Evolutionary conservation across 2,113 vertebrate genomes (phyloP).

Genomic region (Embiotoca jacksoni): DNA sequence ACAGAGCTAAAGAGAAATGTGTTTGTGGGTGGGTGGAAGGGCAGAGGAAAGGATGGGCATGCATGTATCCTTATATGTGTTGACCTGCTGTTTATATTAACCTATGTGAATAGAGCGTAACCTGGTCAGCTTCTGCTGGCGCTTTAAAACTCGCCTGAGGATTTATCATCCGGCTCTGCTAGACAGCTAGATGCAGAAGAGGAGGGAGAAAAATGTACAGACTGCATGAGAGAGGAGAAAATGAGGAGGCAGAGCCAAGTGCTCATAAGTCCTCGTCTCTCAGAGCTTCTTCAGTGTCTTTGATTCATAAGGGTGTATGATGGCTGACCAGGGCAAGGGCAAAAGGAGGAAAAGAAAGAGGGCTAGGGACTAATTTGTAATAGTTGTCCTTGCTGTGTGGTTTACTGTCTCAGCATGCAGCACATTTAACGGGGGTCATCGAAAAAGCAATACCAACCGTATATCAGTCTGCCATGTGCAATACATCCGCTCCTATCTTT

Average conservation of each 20-base stretch:
- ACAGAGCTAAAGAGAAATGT: constrained; percentile 13
- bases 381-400: constrained; percentile 43
- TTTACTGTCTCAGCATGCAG: constrained; percentile 71
- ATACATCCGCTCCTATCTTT: constrained; percentile 60
- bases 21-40: constrained; percentile 15
- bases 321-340: constrained; percentile 63
- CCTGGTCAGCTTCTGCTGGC: constrained; percentile 58
- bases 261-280: constrained; percentile 73
- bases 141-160: constrained; percentile 52
- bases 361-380: constrained; percentile 66
- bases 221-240: constrained; percentile 37
- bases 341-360: constrained; percentile 51
- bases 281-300: constrained; percentile 63
- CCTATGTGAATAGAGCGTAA: constrained; percentile 33
- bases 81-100: constrained; percentile 42
- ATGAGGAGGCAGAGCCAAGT: constrained; percentile 48
- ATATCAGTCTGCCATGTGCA: constrained; percentile 48
- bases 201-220: constrained; percentile 40
- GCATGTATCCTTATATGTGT: constrained; percentile 2
- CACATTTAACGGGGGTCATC: constrained; percentile 66
- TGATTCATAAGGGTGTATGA: constrained; percentile 70
- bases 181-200: constrained; percentile 60
- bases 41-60: neutral
- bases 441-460: constrained; percentile 62
- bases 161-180: constrained; percentile 67